Evolutionary conservation across 2,888 invertebrate species (phyloP).

Genomic region (Seladonia tumulorum): DNA sequence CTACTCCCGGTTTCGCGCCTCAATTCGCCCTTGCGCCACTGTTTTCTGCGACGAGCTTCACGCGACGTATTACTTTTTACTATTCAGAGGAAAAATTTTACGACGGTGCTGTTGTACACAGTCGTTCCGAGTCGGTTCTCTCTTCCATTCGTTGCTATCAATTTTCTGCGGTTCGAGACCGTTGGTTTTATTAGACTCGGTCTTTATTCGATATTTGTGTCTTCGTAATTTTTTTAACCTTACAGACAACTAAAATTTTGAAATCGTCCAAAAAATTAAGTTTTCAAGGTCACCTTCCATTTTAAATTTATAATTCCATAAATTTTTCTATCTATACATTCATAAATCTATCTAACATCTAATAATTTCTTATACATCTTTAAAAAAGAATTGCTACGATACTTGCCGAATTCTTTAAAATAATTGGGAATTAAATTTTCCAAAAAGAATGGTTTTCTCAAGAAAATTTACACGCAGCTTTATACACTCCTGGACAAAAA

Average conservation of each 20-base stretch:
- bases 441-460: too few relatives aligned
- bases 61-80: constrained; percentile 9
- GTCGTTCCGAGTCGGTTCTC: background rate
- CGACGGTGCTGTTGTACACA: background rate
- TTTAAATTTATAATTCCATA: too few relatives aligned
- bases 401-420: too few relatives aligned
- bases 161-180: background rate
- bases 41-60: background rate
- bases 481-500: too few relatives aligned
- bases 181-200: background rate
- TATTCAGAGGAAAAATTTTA: background rate
- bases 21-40: background rate
- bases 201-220: background rate
- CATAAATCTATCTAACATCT: too few relatives aligned
- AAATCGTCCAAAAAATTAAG: background rate
- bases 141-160: background rate
- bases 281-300: background rate
- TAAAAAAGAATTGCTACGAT: too few relatives aligned
- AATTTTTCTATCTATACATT: too few relatives aligned
- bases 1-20: constrained; percentile 14
- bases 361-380: too few relatives aligned
- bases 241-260: background rate
- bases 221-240: background rate
- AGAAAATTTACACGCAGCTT: too few relatives aligned
- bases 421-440: too few relatives aligned